Base-by-base conservation (phyloP, 2,797 vertebrate species). In the Chromobotia macracanthus region DNA sequence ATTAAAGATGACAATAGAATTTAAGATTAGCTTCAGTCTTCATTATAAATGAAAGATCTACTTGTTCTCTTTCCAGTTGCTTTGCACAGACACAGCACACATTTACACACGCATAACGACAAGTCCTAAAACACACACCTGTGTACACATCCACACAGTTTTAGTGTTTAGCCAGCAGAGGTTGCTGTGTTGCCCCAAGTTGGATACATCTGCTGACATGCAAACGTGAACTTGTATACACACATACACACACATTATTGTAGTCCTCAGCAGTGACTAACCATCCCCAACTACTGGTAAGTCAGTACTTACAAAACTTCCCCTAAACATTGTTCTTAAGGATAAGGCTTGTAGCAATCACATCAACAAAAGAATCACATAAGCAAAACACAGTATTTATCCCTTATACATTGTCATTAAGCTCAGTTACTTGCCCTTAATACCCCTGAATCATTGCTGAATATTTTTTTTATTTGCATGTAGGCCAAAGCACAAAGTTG, bases 131-230 rank as follows among this genome's bases (percentile, higher is more conserved):
- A 28, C 55, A 46, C 15, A 35, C 74, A 64, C 69, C 44, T 68
- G 68, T 21, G 61, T 28, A 28, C n/a, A 77, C 31, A 64, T 80
- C 25, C 38, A 50, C 46, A 73, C 44, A 82, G 46, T 80, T 77
- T 74, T 69, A 73, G 65, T 41, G 7, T 81, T 80, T 55, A 70
- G 35, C 84, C 84, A 84, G 82, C 51, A 84, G 86, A 85, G 79
- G 86, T 28, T 79, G 81, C 81, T 83, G 55, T 79, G 64, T 38
- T 75, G 77, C 79, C 58, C 80, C 75, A 19, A 66, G 76, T 71
- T 21, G 31, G 48, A 72, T 67, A 77, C 60, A 75, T n/a, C n/a
- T n/a, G n/a, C n/a, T n/a, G n/a, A n/a, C n/a, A n/a, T n/a, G n/a
- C n/a, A n/a, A n/a, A n/a, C n/a, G n/a, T n/a, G n/a, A n/a, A n/a